These are phyloP conservation scores for Mycteria americana DNA, from an alignment of 2,797 vertebrate species.

Conservation along the genomic window DNA sequence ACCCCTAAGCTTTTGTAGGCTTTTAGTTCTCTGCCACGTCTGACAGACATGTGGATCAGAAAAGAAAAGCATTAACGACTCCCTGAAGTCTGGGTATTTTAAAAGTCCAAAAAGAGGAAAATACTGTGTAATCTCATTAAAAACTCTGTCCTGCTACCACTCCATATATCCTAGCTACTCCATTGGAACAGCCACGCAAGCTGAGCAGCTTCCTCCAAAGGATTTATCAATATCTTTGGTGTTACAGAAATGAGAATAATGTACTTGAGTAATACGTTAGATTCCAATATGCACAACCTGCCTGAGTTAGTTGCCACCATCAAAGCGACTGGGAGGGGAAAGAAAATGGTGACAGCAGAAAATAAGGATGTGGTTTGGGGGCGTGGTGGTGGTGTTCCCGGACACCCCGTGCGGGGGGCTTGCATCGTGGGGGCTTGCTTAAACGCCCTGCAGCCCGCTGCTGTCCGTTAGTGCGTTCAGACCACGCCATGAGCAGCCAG, in stretches of 20 bases:
- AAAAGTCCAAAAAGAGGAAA: neutral
- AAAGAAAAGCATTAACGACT: neutral
- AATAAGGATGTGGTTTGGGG: neutral
- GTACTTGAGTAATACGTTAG: no score
- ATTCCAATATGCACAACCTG: no score
- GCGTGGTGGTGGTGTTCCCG: neutral
- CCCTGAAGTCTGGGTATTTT: neutral
- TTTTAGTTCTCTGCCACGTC: neutral
- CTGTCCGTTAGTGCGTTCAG: neutral
- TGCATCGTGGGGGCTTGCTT: neutral
- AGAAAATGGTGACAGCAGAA: neutral
- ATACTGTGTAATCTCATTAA: neutral
- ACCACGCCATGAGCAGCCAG: neutral
- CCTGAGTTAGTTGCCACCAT: neutral
- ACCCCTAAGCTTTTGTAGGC: neutral
- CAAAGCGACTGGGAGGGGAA: no score
- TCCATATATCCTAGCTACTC: neutral
- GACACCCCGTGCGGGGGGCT: neutral
- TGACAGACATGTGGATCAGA: neutral
- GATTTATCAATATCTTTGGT: no score
- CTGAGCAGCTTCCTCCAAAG: no score
- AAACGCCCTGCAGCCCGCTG: fast-evolving
- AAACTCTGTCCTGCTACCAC: neutral
- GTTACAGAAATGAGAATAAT: neutral
- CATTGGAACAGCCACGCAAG: neutral